Percentiles rank a stretch among this genome's conserved stretches.
phyloP scores from a whole-genome alignment of 2,113 vertebrate species.

The Taurulus bubalis region DNA sequence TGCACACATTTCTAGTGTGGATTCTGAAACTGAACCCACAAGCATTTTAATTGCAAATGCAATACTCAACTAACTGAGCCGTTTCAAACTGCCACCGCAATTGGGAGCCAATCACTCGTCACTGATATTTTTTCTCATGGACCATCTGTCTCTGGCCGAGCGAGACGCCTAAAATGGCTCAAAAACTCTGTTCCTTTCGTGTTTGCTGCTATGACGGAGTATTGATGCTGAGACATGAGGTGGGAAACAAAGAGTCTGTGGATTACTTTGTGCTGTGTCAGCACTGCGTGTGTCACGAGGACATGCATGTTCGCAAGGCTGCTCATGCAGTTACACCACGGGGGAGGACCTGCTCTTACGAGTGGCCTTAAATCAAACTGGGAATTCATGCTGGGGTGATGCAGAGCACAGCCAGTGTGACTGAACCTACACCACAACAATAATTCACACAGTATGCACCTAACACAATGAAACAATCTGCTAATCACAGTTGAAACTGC shows the following conservation, averaged over 20 bases:
- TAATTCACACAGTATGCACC: slow-evolving; percentile 1
- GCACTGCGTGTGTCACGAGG: not conserved
- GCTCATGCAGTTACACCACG: not conserved
- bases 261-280: slow-evolving; percentile 9
- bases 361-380: slow-evolving; percentile 10
- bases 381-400: slow-evolving; percentile 11
- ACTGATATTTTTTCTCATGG: slow-evolving; percentile 22
- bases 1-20: slow-evolving; percentile 17
- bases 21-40: slow-evolving; percentile 19
- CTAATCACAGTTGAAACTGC: slow-evolving; percentile 8
- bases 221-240: slow-evolving; percentile 20
- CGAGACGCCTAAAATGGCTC: not conserved
- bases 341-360: not conserved
- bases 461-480: no score
- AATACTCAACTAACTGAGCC: slow-evolving; percentile 31
- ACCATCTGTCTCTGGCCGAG: slow-evolving; percentile 31
- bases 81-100: slow-evolving; percentile 22
- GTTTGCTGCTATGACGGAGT: slow-evolving; percentile 25
- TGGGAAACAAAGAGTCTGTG: not conserved
- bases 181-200: slow-evolving; percentile 4
- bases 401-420: not conserved
- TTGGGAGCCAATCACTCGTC: slow-evolving; percentile 41
- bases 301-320: slow-evolving; percentile 14
- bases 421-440: not conserved
- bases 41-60: slow-evolving; percentile 21